Conservation (phyloP, 1,140 invertebrate species). For the Cydia amplana region DNA sequence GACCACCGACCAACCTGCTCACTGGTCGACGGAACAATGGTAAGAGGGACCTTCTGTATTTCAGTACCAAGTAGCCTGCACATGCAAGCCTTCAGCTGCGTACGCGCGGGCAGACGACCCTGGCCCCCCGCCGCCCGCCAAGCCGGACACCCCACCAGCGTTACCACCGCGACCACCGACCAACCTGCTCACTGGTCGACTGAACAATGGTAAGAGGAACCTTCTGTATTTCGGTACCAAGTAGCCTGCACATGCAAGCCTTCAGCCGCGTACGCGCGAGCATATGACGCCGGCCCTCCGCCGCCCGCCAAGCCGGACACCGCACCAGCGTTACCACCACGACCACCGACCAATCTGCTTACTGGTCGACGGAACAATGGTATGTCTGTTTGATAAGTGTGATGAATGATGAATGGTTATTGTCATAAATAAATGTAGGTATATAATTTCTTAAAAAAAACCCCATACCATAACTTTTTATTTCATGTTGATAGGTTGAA, state of each 20-base stretch:
- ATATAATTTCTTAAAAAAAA: no score
- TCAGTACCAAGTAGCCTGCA: slow-evolving; percentile 77
- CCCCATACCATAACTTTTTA: slow-evolving; percentile 21
- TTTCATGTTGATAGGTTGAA: slow-evolving; percentile 21
- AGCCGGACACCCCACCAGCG: slow-evolving; percentile 72
- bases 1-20: slow-evolving; percentile 65
- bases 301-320: slow-evolving; percentile 58
- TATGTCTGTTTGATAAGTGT: slow-evolving; percentile 40
- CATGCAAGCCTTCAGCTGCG: slow-evolving; percentile 71
- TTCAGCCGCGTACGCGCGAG: slow-evolving; percentile 69
- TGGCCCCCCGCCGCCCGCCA: slow-evolving; percentile 59
- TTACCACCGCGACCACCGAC: slow-evolving; percentile 71
- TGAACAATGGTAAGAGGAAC: slow-evolving; percentile 58
- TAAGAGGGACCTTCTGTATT: slow-evolving; percentile 43
- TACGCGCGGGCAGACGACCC: slow-evolving; percentile 72
- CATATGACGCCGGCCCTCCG: slow-evolving; percentile 12
- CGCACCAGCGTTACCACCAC: slow-evolving; percentile 67
- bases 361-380: slow-evolving; percentile 66
- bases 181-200: slow-evolving; percentile 61
- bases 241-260: slow-evolving; percentile 42
- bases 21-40: slow-evolving; percentile 67
- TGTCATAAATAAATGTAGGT: no score
- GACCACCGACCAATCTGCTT: slow-evolving; percentile 50
- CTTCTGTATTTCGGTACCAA: neutral
- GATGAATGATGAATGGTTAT: no score